These are phyloP conservation scores for Unio delphinus DNA, from an alignment of 2,888 invertebrate species.

Conservation along the genomic window DNA sequence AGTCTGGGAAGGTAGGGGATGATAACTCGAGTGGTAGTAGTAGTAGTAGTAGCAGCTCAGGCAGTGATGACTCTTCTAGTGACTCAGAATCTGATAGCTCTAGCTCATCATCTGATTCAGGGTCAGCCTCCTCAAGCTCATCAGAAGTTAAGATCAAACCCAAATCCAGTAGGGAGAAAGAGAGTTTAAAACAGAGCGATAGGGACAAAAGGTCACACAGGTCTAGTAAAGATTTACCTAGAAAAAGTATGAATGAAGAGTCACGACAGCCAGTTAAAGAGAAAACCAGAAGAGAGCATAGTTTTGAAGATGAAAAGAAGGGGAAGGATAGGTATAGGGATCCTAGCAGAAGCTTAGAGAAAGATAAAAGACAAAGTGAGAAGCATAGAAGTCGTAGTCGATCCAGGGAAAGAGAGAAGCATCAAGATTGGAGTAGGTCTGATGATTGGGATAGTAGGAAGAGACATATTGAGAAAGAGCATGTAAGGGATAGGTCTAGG, in stretches of 20 bases:
- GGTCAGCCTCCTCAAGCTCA: conserved; percentile 5
- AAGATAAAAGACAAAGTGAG: conserved; percentile 15
- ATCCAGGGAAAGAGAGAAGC: conserved; percentile 25
- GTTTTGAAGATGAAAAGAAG: conserved; percentile 17
- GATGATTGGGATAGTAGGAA: conserved; percentile 18
- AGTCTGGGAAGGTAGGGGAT: conserved; percentile 10
- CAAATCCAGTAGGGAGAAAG: conserved; percentile 6
- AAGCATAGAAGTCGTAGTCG: conserved; percentile 18
- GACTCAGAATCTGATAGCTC: conserved; percentile 38
- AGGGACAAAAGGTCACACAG: conserved; percentile 11
- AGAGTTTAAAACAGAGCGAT: conserved; percentile 11
- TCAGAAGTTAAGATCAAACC: background rate
- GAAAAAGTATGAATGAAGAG: conserved; percentile 26
- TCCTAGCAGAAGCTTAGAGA: conserved; percentile 19
- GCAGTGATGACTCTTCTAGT: conserved; percentile 38
- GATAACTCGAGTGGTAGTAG: conserved; percentile 18
- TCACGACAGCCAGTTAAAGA: conserved; percentile 8
- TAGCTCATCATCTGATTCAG: conserved; percentile 19
- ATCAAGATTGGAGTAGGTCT: conserved; percentile 18
- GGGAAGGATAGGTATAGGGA: conserved; percentile 25
- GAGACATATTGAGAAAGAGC: conserved; percentile 19
- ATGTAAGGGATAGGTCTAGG: conserved; percentile 18
- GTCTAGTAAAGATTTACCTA: conserved; percentile 28
- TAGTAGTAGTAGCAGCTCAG: conserved; percentile 32
- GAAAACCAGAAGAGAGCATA: conserved; percentile 16